Evolutionary conservation across 2,888 invertebrate species (phyloP).

Genomic region (Xestia ashworthii): DNA sequence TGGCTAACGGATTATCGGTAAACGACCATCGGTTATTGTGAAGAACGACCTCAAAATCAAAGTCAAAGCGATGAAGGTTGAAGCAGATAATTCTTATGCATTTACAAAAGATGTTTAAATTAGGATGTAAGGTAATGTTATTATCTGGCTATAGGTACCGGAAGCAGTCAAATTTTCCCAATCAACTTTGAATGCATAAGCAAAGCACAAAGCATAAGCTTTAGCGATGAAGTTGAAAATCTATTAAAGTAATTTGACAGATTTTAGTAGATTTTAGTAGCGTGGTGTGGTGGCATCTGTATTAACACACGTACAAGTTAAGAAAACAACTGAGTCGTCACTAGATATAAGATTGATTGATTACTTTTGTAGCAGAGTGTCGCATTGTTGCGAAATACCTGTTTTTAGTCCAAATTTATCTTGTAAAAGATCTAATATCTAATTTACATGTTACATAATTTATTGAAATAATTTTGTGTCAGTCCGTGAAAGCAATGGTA

Average conservation of each 20-base stretch:
- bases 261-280: no score
- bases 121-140: background rate
- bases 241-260: no score
- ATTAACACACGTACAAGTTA: background rate
- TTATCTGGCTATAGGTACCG: no score
- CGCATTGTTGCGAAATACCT: conserved; percentile 36
- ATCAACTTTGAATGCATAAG: no score
- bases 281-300: no score
- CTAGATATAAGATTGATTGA: conserved; percentile 41
- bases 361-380: conserved; percentile 4
- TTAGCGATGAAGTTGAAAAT: no score
- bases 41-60: conserved; percentile 54
- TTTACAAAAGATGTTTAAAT: conserved; percentile 10
- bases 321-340: conserved; percentile 25
- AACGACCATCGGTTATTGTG: conserved; percentile 37
- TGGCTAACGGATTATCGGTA: conserved; percentile 44
- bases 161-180: no score
- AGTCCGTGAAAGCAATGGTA: background rate
- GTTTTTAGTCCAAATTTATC: background rate
- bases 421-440: background rate
- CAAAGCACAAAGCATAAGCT: no score
- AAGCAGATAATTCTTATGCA: conserved; percentile 14
- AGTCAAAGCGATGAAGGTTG: conserved; percentile 50
- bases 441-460: background rate
- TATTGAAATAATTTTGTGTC: background rate